Percentiles rank a stretch among this genome's conserved stretches.
phyloP scores from a whole-genome alignment of 92 coral and sea anemone species.

The Scolanthus callimorphus region DNA sequence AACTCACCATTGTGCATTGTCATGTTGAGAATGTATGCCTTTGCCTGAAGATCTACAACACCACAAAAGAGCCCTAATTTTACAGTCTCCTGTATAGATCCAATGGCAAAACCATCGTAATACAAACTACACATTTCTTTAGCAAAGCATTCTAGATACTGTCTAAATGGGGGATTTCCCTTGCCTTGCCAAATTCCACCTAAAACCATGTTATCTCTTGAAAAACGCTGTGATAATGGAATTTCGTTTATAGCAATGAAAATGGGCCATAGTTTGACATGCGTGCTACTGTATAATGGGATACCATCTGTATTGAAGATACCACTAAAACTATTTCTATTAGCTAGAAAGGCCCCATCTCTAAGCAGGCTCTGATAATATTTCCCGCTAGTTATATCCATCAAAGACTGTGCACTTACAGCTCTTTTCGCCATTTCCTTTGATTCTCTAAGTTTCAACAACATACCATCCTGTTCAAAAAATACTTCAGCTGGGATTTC shows the following conservation, averaged over 20 bases:
- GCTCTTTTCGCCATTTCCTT: conserved; percentile 20
- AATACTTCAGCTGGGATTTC: conserved; percentile 26
- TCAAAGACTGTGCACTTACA: conserved; percentile 16
- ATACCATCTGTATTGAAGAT: conserved; percentile 65
- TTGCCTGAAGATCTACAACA: too few species aligned
- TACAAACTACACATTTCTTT: conserved; percentile 25
- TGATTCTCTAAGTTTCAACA: not conserved
- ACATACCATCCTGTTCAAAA: conserved; percentile 24
- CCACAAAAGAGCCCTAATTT: too few species aligned
- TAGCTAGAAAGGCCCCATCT: conserved; percentile 28
- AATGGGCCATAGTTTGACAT: conserved; percentile 49
- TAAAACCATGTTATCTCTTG: too few species aligned
- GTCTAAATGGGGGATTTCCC: too few species aligned
- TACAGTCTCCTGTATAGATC: not conserved
- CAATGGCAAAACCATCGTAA: conserved; percentile 1
- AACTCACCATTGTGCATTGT: too few species aligned
- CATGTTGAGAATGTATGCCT: too few species aligned
- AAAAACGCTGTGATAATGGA: conserved; percentile 49
- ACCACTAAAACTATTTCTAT: conserved; percentile 28
- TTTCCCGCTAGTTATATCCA: conserved; percentile 46
- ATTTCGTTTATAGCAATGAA: conserved; percentile 53
- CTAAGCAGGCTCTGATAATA: conserved; percentile 20
- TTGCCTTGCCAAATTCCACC: too few species aligned
- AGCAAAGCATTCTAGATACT: too few species aligned
- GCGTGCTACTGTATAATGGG: conserved; percentile 37